Percentiles rank a stretch among this genome's conserved stretches.
These are phyloP conservation scores for Amorpha juglandis DNA, from an alignment of 2,888 invertebrate species.

Conservation along the genomic window DNA sequence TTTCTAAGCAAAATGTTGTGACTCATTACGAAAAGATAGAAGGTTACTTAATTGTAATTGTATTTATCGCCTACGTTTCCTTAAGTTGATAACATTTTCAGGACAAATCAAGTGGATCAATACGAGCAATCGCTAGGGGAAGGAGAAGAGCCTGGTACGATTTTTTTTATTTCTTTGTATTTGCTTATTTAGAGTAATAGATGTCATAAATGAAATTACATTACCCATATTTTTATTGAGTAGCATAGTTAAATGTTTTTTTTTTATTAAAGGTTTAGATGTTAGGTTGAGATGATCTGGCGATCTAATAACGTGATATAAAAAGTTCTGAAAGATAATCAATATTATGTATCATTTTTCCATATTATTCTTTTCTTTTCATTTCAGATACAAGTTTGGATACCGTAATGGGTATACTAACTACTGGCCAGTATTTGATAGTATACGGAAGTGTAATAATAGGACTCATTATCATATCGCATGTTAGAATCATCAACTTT, in stretches of 20 bases:
- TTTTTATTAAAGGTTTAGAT: too few species aligned
- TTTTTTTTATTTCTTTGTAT: background rate
- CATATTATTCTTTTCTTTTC: background rate
- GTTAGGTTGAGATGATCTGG: background rate
- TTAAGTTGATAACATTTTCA: slow-evolving; percentile 40
- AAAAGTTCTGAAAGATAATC: background rate
- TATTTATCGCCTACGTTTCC: background rate
- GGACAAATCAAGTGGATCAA: slow-evolving; percentile 70
- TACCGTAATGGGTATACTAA: slow-evolving; percentile 60
- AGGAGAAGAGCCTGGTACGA: slow-evolving; percentile 58
- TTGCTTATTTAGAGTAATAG: background rate
- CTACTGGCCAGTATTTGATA: slow-evolving; percentile 64
- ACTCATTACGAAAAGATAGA: too few species aligned
- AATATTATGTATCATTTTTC: background rate
- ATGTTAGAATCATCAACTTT: slow-evolving; percentile 84
- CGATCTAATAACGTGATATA: too few species aligned
- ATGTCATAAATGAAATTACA: background rate
- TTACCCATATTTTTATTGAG: background rate
- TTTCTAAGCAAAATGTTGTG: too few species aligned
- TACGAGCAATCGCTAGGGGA: slow-evolving; percentile 57
- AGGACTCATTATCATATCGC: slow-evolving; percentile 74
- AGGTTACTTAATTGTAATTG: background rate
- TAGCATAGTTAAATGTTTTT: too few species aligned
- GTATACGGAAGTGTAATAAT: slow-evolving; percentile 65
- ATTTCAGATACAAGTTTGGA: slow-evolving; percentile 62